A percentile compares a stretch with the other conserved stretches of the same genome.
Evolutionary conservation across 2,113 vertebrate species (phyloP).

Genomic region (Eira barbara): DNA sequence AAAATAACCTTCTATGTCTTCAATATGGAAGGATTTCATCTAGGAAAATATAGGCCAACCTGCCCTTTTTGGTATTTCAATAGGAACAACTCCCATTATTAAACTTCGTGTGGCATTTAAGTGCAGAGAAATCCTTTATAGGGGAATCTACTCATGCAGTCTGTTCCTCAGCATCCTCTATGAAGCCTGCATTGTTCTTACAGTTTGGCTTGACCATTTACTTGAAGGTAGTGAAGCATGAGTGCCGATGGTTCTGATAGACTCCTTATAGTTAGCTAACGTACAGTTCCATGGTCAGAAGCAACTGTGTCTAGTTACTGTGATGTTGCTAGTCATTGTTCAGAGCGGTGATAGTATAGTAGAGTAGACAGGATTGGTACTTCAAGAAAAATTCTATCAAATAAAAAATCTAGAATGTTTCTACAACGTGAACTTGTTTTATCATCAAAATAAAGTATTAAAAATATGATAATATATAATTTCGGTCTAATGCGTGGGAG

Average conservation of each 20-base stretch:
- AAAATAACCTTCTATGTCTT: neutral
- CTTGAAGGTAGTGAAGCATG: neutral
- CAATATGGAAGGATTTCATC: neutral
- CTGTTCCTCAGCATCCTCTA: neutral
- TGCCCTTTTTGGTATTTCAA: neutral
- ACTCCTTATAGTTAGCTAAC: neutral
- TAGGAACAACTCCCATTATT: neutral
- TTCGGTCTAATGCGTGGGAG: neutral
- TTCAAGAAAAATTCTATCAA: neutral
- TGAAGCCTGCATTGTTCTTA: neutral
- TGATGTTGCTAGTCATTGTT: neutral
- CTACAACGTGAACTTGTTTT: neutral
- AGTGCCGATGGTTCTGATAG: neutral
- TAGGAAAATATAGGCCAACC: neutral
- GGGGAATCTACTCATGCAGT: neutral
- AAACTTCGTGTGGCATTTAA: neutral
- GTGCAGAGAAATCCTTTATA: neutral
- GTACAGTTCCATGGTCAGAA: neutral
- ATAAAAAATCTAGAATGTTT: neutral
- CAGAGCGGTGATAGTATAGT: neutral
- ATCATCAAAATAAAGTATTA: neutral
- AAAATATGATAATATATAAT: neutral
- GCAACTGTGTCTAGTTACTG: neutral
- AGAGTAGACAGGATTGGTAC: neutral
- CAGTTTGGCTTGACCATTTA: neutral